Evolutionary conservation across 2,113 vertebrate species (phyloP).

Genomic region (Arothron firmamentum): DNA sequence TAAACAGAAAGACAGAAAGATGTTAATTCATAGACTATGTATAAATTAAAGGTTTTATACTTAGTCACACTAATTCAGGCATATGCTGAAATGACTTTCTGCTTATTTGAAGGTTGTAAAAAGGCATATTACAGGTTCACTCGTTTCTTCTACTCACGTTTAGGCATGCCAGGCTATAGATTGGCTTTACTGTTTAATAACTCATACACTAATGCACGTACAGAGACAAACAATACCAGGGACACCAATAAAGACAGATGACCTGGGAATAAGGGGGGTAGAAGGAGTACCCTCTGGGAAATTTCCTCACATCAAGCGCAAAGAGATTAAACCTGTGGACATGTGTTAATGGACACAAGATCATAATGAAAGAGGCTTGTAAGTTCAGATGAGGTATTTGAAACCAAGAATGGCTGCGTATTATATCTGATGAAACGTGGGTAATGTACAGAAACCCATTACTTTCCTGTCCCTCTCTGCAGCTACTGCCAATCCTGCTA

Average conservation of each 20-base stretch:
- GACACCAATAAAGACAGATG: slow-evolving; percentile 55
- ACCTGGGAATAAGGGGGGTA: slow-evolving; percentile 41
- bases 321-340: slow-evolving; percentile 68
- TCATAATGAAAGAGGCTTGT: slow-evolving; percentile 57
- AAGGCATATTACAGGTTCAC: too few species aligned
- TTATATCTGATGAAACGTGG: slow-evolving; percentile 42
- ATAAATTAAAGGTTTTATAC: background rate
- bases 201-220: background rate
- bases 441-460: slow-evolving; percentile 41
- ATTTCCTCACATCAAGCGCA: slow-evolving; percentile 66
- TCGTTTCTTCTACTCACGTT: background rate
- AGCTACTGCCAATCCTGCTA: slow-evolving; percentile 7
- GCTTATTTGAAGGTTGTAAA: too few species aligned
- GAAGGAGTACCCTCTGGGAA: slow-evolving; percentile 51
- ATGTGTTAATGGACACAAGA: slow-evolving; percentile 61
- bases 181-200: slow-evolving; percentile 12
- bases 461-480: slow-evolving; percentile 15
- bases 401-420: slow-evolving; percentile 30
- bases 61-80: too few species aligned
- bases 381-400: slow-evolving; percentile 64
- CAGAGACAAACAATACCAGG: slow-evolving; percentile 54
- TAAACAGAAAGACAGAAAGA: background rate
- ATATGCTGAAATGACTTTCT: too few species aligned
- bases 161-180: slow-evolving; percentile 11
- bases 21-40: background rate